Evolutionary conservation across 2,113 vertebrate genomes (phyloP), one percentile per base, ranked within the genome.

Genomic region (Phyllostomus discolor): DNA sequence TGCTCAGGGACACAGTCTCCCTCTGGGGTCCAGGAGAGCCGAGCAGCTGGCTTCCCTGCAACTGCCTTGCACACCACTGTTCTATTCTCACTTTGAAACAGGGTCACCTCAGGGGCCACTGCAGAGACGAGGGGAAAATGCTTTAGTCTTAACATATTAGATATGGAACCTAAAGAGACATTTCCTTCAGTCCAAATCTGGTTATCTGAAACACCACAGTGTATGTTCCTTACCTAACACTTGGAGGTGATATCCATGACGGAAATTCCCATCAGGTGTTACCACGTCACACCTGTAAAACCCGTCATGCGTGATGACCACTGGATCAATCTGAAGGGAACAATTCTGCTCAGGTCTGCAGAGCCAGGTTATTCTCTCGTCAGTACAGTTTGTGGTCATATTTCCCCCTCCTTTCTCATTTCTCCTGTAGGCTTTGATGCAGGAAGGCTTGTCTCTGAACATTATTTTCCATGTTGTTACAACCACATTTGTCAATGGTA

Each of bases 1-100:
- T 96, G 38, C 72, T 81, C 7, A 0, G 67, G 80, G 85, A 10
- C 78, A 73, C 96, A 95, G 1, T n/a, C 66, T 22, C 95, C 94
- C 41, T 33, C 67, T 90, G 98, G 97, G n/a, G 35, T 79, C 98
- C 98, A 98, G 82, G 75, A 98, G 88, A 98, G 96, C 41, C 38
- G 76, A 8, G 98, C 98, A 96, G 98, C 96, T 20, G 98, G 98
- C 80, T 97, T 98, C 84, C 98, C 97, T 75, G 95, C 89, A 85
- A 81, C 73, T 0, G 97, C 98, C 69, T 88, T 84, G 33, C 98
- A 98, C 12, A 90, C 52, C 10, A 33, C 76, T 6, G 50, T 76
- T 62, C 73, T 46, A 0, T 46, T 95, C 3, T 66, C 0, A 0
- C 28, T n/a, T 1, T 0, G 2, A 62, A 10, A 70, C 48, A 98